A percentile compares a stretch with the other conserved stretches of the same genome.
Conservation (phyloP, 2,797 vertebrate species). For the Muscicapa comitata region DNA sequence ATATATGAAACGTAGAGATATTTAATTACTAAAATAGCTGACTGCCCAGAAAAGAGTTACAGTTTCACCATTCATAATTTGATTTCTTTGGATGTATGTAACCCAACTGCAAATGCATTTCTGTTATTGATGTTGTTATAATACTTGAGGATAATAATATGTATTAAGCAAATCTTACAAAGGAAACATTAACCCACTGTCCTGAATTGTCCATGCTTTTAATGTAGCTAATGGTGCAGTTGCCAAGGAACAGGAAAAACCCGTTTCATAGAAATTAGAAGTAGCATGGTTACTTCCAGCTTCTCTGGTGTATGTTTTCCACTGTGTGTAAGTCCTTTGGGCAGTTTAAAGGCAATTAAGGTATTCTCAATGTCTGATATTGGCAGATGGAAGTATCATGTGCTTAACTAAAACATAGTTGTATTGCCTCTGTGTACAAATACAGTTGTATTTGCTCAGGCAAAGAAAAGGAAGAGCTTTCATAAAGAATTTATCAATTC, state of each 20-base stretch:
- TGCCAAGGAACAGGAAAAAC: neutral
- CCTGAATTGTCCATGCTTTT: neutral
- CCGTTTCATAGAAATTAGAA: neutral
- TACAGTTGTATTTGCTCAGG: neutral
- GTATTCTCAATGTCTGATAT: neutral
- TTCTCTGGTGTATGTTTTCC: neutral
- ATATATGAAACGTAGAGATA: neutral
- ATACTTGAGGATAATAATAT: neutral
- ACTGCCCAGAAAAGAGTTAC: neutral
- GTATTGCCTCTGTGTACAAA: neutral
- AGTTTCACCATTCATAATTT: neutral
- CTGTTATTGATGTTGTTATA: neutral
- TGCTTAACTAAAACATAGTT: neutral
- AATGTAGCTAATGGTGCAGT: neutral
- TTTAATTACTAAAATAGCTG: neutral
- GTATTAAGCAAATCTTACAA: neutral
- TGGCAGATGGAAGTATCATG: neutral
- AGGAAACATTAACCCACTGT: neutral
- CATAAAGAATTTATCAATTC: neutral
- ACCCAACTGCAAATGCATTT: neutral
- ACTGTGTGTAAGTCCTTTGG: neutral
- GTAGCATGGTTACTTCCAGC: neutral
- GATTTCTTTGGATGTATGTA: neutral
- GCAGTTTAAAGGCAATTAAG: neutral
- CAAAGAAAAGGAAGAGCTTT: neutral